Evolutionary conservation across 2,888 invertebrate genomes (phyloP), one percentile per base, ranked within the genome.

Genomic region (Xestoiulus laeticollis): DNA sequence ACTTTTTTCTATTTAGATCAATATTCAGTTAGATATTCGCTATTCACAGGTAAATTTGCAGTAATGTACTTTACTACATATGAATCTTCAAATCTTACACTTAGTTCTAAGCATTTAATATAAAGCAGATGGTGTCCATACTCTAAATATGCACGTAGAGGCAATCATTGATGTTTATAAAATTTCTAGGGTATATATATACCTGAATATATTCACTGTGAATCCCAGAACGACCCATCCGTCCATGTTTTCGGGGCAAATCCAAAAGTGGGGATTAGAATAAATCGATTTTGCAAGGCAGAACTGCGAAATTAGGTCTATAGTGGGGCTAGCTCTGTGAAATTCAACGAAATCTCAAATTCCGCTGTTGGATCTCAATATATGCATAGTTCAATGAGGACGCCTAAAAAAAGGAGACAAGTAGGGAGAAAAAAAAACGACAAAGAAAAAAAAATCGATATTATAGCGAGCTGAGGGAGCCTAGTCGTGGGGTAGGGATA

Each of bases 361-460:
- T 59, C 59, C 59, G 22, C 1, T 22, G 59, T 2, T n/a, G 59
- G 59, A 59, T 59, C 59, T 59, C 59, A 59, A 59, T 59, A 59
- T 59, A 59, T 59, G 59, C 59, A 59, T 8, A 59, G 59, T 59
- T 59, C 83, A 83, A 83, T 16, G 19, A 33, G 38, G 83, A 32
- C 83, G 32, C 32, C 32, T 30, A 83, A 83, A 83, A n/a, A n/a
- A 83, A 83, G 33, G 32, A 83, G 83, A 83, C 83, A 83, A 83
- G 83, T 83, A 83, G 83, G 83, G 33, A 83, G n/a, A 83, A 19
- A 83, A 83, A 83, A 83, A 83, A 83, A 26, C 30, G n/a, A 26
- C 30, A 83, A 83, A n/a, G 59, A 14, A 59, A 59, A 83, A 83
- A 83, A 83, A 83, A 83, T 83, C 83, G 32, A 83, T 83, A 83